phyloP scores from a whole-genome alignment of 2,888 invertebrate species.

The Charanyca ferruginea region DNA sequence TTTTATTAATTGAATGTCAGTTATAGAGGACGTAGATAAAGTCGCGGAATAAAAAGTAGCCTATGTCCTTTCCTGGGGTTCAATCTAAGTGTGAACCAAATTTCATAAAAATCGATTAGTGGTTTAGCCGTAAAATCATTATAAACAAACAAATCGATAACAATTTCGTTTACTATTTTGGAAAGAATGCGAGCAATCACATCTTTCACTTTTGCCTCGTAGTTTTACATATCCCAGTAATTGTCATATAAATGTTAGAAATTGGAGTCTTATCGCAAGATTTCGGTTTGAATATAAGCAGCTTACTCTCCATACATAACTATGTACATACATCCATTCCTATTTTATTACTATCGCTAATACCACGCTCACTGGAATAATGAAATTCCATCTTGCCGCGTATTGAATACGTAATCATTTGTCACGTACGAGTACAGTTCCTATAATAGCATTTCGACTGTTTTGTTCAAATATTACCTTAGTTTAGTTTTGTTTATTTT shows the following conservation, averaged over 20 bases:
- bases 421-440: conserved; percentile 56
- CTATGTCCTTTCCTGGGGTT: too few species aligned
- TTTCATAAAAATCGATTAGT: too few species aligned
- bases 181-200: too few species aligned
- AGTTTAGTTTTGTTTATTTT: background rate
- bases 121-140: too few species aligned
- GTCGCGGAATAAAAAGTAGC: too few species aligned
- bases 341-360: conserved; percentile 60
- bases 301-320: conserved; percentile 24
- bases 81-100: too few species aligned
- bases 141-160: too few species aligned
- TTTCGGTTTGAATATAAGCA: conserved; percentile 15
- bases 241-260: conserved; percentile 26
- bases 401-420: conserved; percentile 74
- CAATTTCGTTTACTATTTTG: too few species aligned
- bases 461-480: conserved; percentile 39
- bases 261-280: conserved; percentile 2
- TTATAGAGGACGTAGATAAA: too few species aligned
- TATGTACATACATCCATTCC: conserved; percentile 16
- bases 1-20: too few species aligned
- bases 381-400: conserved; percentile 72
- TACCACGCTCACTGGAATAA: conserved; percentile 67
- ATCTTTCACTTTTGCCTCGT: background rate
- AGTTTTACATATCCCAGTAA: background rate
- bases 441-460: conserved; percentile 59